Base-by-base conservation (phyloP, 2,888 invertebrate genomes). In the Drosophila meridionalis region DNA sequence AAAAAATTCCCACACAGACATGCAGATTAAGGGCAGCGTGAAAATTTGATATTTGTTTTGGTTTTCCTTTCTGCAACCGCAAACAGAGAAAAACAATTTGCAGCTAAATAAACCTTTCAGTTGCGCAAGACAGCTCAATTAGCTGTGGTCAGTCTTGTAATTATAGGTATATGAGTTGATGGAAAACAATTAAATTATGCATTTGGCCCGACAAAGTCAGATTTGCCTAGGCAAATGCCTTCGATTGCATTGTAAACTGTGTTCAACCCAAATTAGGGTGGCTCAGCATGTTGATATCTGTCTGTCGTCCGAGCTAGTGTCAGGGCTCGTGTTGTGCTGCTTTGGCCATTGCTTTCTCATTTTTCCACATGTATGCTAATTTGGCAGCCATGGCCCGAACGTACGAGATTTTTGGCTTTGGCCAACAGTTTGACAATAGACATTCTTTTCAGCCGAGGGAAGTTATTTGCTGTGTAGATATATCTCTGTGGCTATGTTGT, bases 321-420 rank as follows among this genome's bases (percentile, higher is more conserved):
- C 36, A 28, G 12, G n/a, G 42, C 42, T 61, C 56, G 67, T 75
- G 67, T 69, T 76, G 73, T 69, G 65, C 73, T 69, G 65, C 68
- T 78, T 73, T 73, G 80, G 78, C 75, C 82, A 84, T 87, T 82
- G 89, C 71, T 69, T 73, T 69, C 82, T 76, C 85, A 86, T 75
- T 73, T 75, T 73, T 67, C 68, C 58, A 70, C 87, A 80, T 75
- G 70, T 71, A 86, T 85, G 87, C 87, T 87, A 87, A 87, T 87
- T 84, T 82, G 59, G 50, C 67, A 65, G 64, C 43, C 53, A 36
- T 20, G 63, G 12, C 5, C n/a, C 14, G 12, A 42, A 20, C 34
- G 66, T 69, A 80, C 71, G 82, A 81, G 74, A 80, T 71, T 80
- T 79, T 72, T 78, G 78, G 71, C 47, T 78, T 74, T 66, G 64